These are phyloP conservation scores for Alectoris magna DNA, from an alignment of 2,797 vertebrate genomes.

Conservation along the genomic window DNA sequence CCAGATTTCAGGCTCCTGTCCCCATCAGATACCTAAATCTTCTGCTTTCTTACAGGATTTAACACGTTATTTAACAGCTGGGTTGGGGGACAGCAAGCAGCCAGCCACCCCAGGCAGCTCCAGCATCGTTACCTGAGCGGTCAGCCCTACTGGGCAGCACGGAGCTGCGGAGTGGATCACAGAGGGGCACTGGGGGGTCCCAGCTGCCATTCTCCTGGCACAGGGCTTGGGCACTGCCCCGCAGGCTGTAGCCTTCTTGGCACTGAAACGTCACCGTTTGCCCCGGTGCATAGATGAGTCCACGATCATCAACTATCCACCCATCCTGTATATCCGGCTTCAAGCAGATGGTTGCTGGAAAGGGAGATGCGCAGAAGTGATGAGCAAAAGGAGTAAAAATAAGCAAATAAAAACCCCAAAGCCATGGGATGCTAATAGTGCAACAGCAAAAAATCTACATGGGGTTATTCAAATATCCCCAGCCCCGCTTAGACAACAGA, in stretches of 20 bases:
- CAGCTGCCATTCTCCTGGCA: constrained; percentile 72
- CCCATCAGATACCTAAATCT: background rate
- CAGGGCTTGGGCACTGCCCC: constrained; percentile 65
- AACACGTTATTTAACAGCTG: rapidly evolving
- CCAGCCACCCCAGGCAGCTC: rapidly evolving
- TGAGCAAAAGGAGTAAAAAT: rapidly evolving
- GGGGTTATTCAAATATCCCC: background rate
- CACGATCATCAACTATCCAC: background rate
- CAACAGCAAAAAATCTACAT: rapidly evolving
- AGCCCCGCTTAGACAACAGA: rapidly evolving
- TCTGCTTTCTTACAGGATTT: background rate
- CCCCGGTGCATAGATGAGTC: constrained; percentile 49
- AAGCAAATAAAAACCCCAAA: background rate
- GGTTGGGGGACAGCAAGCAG: background rate
- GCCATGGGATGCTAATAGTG: rapidly evolving
- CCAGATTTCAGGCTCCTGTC: background rate
- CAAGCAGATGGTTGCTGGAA: constrained; percentile 67
- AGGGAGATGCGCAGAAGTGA: background rate
- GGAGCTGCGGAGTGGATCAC: background rate
- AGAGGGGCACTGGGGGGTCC: constrained; percentile 67
- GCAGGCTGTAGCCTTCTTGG: constrained; percentile 50
- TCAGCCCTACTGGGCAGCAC: rapidly evolving
- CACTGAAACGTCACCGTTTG: constrained; percentile 56
- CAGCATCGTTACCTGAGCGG: background rate
- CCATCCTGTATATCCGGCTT: constrained; percentile 13